phyloP scores from a whole-genome alignment of 2,797 vertebrate genomes.

The Microcaecilia unicolor region DNA sequence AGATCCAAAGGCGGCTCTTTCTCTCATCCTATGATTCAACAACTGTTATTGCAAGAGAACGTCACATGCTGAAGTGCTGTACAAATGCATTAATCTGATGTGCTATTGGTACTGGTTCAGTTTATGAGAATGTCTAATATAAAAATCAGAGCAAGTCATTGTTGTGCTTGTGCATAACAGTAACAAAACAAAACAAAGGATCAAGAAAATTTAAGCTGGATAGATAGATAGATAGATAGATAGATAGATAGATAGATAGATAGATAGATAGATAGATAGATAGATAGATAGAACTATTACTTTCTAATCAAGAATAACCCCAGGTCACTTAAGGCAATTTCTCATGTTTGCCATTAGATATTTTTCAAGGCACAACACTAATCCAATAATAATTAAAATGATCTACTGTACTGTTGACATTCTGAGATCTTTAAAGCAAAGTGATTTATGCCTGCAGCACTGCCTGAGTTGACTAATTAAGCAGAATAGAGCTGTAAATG shows the following conservation, averaged over 20 bases:
- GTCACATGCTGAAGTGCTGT: background rate
- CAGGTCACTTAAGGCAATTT: conserved; percentile 49
- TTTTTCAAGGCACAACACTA: conserved; percentile 54
- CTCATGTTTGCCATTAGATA: conserved; percentile 46
- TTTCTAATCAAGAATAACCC: conserved; percentile 42
- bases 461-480: conserved; percentile 52
- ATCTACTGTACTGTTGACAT: conserved; percentile 61
- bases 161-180: too few species aligned
- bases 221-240: conserved; percentile 14
- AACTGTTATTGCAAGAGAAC: too few species aligned
- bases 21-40: background rate
- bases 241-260: conserved; percentile 3
- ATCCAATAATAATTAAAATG: conserved; percentile 63
- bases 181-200: conserved; percentile 21
- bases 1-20: background rate
- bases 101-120: rapidly evolving
- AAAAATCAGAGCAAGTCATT: too few species aligned
- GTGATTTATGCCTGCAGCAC: conserved; percentile 47
- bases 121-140: background rate
- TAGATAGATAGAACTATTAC: conserved; percentile 39
- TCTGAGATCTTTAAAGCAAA: conserved; percentile 59
- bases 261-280: conserved; percentile 47
- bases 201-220: conserved; percentile 22
- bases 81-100: background rate
- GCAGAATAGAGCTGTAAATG: conserved; percentile 47